Evolutionary conservation across 1,140 invertebrate species (phyloP).

Genomic region (Lordiphosa mommai): DNA sequence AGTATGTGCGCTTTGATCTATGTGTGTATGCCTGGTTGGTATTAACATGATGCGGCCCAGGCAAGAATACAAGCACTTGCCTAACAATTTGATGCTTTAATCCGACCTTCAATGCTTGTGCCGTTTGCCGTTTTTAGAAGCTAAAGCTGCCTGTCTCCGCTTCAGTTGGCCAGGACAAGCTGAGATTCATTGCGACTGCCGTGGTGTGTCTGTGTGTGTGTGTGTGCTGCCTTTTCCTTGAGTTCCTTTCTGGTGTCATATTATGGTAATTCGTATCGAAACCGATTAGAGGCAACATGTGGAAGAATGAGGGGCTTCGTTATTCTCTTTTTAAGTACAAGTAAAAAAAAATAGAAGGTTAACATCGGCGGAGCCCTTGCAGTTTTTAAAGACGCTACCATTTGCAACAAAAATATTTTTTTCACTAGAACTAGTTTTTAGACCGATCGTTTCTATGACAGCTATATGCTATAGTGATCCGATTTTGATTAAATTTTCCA

Average conservation of each 20-base stretch:
- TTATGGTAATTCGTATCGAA: constrained; percentile 75
- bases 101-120: constrained; percentile 36
- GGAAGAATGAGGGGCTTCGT: constrained; percentile 30
- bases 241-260: constrained; percentile 51
- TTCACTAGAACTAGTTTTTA: too few relatives aligned
- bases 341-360: too few relatives aligned
- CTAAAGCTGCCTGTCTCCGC: constrained; percentile 21
- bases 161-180: constrained; percentile 41
- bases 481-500: too few relatives aligned
- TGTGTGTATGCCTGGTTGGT: constrained; percentile 9
- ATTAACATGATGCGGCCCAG: constrained; percentile 3
- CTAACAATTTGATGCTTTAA: constrained; percentile 73
- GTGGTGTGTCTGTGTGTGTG: not conserved
- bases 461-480: too few relatives aligned
- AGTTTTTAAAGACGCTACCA: too few relatives aligned
- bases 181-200: constrained; percentile 44
- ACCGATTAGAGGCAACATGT: constrained; percentile 72
- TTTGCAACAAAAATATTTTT: too few relatives aligned
- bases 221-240: constrained; percentile 10
- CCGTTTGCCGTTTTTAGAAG: constrained; percentile 3
- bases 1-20: constrained; percentile 59
- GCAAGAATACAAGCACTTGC: constrained; percentile 23
- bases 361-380: too few relatives aligned
- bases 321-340: not conserved
- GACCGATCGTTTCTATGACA: too few relatives aligned